phyloP scores from a whole-genome alignment of 2,797 vertebrate genomes.

The Thamnophis elegans region DNA sequence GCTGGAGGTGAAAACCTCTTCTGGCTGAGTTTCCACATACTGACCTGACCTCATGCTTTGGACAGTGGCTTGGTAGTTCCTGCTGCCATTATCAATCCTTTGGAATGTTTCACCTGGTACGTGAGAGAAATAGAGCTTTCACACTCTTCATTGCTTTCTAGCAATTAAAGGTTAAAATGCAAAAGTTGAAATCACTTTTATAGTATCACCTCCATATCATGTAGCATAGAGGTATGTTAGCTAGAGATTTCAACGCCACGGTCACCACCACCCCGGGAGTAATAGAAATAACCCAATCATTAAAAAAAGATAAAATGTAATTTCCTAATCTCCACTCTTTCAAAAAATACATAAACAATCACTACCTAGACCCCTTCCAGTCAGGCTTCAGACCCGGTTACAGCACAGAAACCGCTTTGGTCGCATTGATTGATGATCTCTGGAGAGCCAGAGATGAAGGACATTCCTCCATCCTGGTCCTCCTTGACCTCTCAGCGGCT shows the following conservation, averaged over 20 bases:
- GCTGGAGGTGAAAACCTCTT: neutral
- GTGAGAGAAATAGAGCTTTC: neutral
- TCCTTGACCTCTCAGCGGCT: too few species aligned
- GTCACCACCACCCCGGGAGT: neutral
- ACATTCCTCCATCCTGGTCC: too few species aligned
- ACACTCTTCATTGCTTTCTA: neutral
- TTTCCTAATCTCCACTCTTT: neutral
- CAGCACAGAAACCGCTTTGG: too few species aligned
- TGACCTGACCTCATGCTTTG: neutral
- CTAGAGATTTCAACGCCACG: neutral
- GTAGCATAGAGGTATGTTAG: neutral
- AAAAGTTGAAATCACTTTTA: neutral
- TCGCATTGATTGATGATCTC: too few species aligned
- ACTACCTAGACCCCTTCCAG: too few species aligned
- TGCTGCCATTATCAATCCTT: neutral
- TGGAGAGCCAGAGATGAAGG: too few species aligned
- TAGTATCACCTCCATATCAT: neutral
- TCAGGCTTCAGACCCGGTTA: too few species aligned
- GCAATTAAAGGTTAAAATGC: neutral
- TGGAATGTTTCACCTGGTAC: neutral
- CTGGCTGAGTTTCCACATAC: neutral
- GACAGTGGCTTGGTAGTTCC: neutral
- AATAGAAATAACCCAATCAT: neutral
- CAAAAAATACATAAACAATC: neutral
- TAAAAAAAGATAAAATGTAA: neutral